Base-by-base conservation (phyloP, 2,797 vertebrate genomes). In the Pelobates cultripes region DNA sequence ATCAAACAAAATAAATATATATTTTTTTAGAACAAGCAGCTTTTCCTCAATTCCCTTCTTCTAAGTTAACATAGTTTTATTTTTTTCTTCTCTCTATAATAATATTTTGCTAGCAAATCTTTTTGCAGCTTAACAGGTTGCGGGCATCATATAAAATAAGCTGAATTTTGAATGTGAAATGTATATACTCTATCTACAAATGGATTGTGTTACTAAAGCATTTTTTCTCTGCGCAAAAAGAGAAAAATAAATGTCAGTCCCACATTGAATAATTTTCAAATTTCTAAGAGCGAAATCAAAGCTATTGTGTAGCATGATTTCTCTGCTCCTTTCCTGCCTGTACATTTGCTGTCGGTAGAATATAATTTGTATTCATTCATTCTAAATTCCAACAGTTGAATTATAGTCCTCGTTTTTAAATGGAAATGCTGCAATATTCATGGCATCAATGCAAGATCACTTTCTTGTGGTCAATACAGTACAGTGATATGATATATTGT, bases 261-360 rank as follows among this genome's bases (percentile, higher is more conserved):
- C 71, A 28, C 43, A 51, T 51, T 79, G 82, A 83, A 78, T 75
- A 79, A 70, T 83, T 83, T 75, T 78, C 17, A 53, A 14, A 75
- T 83, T 79, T 83, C 72, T 63, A 64, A 73, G 73, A 75, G 79
- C 57, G 47, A 70, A 75, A 79, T 75, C 44, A 74, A 83, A 79
- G 77, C 77, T 41, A 75, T 70, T 75, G 77, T 75, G 72, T 15
- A 5, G 4, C 41, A 15, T 41, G 70, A 64, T 71, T 71, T 57
- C 64, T 45, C 43, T n/a, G 45, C 28, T 14, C 51, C 7, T 66
- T 9, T 41, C 5, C 74, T 47, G n/a, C 44, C 17, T 51, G 4
- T 41, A 60, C 14, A 7, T 66, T 75, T n/a, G 15, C 43, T 41
- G 55, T 61, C 43, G 28, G 64, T 14, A 68, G 51, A 61, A 67